Conservation (phyloP, 2,797 vertebrate species). For the Babyrousa celebensis region DNA sequence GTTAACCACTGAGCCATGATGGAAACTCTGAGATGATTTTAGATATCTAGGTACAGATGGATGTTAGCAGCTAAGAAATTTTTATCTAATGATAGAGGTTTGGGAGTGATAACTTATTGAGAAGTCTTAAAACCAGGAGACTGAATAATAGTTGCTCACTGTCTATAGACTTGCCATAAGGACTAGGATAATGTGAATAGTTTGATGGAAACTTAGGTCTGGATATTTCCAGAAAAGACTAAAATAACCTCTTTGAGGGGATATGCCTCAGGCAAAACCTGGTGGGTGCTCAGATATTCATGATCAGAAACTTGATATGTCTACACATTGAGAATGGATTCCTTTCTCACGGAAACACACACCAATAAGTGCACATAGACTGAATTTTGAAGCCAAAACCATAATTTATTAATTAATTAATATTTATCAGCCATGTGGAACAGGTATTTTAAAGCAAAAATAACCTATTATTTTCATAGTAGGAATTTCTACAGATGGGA, state of each 20-base stretch:
- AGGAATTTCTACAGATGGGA: neutral
- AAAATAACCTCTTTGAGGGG: neutral
- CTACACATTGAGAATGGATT: neutral
- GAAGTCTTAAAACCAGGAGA: neutral
- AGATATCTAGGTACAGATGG: neutral
- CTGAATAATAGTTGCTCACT: neutral
- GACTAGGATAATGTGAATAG: neutral
- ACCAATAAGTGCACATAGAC: neutral
- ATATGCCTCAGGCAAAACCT: neutral
- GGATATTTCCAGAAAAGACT: neutral
- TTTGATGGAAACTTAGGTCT: neutral
- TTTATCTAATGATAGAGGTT: neutral
- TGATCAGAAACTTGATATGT: neutral
- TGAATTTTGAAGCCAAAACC: neutral
- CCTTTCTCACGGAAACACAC: neutral
- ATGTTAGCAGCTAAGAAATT: neutral
- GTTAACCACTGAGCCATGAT: too few relatives aligned
- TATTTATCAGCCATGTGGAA: neutral
- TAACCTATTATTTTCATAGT: constrained; percentile 23
- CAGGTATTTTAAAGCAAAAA: neutral
- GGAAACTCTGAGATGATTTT: neutral
- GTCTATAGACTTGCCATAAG: neutral
- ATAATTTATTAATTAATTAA: neutral
- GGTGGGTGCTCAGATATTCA: neutral
- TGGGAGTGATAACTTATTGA: neutral